Evolutionary conservation across 2,797 vertebrate species (phyloP).

Genomic region (Poecile montanus): DNA sequence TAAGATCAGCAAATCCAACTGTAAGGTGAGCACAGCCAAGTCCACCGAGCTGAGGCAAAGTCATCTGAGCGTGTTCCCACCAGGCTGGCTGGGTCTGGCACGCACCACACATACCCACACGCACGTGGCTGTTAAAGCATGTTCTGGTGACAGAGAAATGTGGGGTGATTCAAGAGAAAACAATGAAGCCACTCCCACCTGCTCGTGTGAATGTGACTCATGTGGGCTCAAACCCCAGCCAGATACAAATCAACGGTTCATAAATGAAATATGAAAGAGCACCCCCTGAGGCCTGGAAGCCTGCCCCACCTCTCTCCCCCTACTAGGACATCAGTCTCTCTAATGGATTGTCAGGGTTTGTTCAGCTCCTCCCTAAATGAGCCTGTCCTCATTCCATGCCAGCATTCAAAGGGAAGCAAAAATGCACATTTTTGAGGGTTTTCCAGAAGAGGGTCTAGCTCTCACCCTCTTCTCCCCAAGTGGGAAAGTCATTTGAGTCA

Average conservation of each 20-base stretch:
- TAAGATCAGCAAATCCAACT: background rate
- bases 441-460: background rate
- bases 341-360: background rate
- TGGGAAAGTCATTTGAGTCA: background rate
- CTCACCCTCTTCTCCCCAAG: background rate
- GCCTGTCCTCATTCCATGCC: background rate
- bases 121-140: background rate
- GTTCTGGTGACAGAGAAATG: slow-evolving; percentile 12
- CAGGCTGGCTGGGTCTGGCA: background rate
- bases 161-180: slow-evolving; percentile 48
- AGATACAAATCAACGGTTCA: slow-evolving; percentile 25
- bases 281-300: background rate
- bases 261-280: background rate
- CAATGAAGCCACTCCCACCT: slow-evolving; percentile 38
- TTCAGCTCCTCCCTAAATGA: background rate
- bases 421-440: background rate
- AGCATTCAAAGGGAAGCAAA: background rate
- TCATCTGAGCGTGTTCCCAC: background rate
- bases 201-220: background rate
- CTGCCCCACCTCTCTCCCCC: background rate
- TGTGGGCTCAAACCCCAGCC: background rate
- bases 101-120: background rate
- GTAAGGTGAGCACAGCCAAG: background rate
- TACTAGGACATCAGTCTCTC: background rate
- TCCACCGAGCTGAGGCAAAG: slow-evolving; percentile 33